Base-by-base conservation (phyloP, 2,888 invertebrate species). In the Pseudanteris insignis region DNA sequence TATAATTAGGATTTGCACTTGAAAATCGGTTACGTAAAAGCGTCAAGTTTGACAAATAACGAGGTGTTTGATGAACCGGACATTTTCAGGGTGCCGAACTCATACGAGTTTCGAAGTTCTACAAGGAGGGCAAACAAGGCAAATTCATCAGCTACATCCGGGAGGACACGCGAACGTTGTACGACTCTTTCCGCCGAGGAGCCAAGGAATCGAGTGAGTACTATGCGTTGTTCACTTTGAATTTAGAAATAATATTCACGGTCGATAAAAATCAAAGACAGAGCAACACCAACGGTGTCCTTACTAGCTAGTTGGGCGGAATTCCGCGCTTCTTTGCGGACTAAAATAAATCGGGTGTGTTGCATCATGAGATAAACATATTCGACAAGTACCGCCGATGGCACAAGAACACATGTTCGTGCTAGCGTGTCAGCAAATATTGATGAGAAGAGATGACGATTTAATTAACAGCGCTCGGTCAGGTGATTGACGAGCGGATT, bases 101-200 rank as follows among this genome's bases (percentile, higher is more conserved):
- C 83, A 90, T 94, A 74, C 86, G 92, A 71, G 92, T 92, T 61
- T 94, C 94, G 41, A 91, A 92, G 79, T 92, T 94, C 83, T 92
- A 89, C 83, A 92, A 92, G 82, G 92, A 93, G 74, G 89, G 92
- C 63, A 92, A 91, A 82, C 92, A 90, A 72, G 93, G 93, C 50
- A 90, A 89, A 80, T 94, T 88, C 81, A 84, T 93, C 65, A 89
- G 89, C 75, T 93, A 88, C 79, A 84, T 94, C 64, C 89, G 89
- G 79, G 91, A 94, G 72, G 95, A 95, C 80, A 90, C 91, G 48
- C 87, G 87, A 75, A 96, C 96, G 41, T 83, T 96, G 26, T 95
- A 92, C 80, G 94, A 95, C 72, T 89, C 90, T 66, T 94, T 96
- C 82, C 89, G 94, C 68, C 87, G 91, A 79, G 96, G 96, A 64